These are phyloP conservation scores for Mantis religiosa DNA, from an alignment of 2,888 invertebrate genomes.

Conservation along the genomic window DNA sequence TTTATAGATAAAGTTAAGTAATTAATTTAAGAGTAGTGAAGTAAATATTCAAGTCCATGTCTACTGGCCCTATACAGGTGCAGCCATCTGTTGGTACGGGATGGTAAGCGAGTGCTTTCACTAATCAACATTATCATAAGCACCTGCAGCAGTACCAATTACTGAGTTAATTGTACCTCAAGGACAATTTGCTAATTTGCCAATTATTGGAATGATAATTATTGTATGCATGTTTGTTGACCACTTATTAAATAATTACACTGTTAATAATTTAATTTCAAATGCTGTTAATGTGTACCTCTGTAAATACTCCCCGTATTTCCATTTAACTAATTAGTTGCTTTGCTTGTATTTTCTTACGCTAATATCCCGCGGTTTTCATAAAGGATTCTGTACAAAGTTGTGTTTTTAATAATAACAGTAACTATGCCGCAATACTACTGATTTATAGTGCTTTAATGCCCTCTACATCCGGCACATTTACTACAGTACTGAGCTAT, in stretches of 20 bases:
- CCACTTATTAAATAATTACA: background rate
- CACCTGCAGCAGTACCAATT: background rate
- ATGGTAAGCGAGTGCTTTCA: background rate
- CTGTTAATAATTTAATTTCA: background rate
- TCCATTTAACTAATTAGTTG: background rate
- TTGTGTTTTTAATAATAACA: too few species aligned
- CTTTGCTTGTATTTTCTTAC: background rate
- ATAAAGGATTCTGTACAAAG: background rate
- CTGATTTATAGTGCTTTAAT: too few species aligned
- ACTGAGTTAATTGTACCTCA: background rate
- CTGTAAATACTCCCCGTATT: background rate
- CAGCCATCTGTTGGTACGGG: background rate
- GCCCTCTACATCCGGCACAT: too few species aligned
- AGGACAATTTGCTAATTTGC: background rate
- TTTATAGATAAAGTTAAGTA: too few species aligned
- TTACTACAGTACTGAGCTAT: too few species aligned
- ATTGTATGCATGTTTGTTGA: background rate
- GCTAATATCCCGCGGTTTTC: background rate
- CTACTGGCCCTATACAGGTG: background rate
- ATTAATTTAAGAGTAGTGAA: background rate
- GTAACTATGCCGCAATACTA: too few species aligned
- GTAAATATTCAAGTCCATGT: background rate
- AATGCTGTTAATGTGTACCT: background rate
- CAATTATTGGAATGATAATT: background rate
- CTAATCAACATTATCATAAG: background rate